Percentiles rank a stretch among this genome's conserved stretches.
Conservation (phyloP, 2,888 invertebrate species). For the Eustalomyia histrio region DNA sequence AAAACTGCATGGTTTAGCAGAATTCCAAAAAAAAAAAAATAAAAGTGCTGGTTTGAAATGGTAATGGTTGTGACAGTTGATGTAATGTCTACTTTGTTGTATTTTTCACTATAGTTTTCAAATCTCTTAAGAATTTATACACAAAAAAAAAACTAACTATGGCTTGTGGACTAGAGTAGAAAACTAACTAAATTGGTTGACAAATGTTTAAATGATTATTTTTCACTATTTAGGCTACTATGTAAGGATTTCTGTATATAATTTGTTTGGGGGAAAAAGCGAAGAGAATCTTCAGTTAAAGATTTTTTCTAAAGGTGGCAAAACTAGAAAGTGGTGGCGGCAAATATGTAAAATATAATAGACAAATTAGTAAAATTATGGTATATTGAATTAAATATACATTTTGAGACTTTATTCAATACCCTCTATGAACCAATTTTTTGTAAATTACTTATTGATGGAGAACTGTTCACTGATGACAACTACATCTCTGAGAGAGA, state of each 20-base stretch:
- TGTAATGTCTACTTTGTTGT: constrained; percentile 23
- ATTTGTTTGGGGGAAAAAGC: neutral
- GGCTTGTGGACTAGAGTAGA: neutral
- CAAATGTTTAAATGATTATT: neutral
- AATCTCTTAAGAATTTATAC: constrained; percentile 23
- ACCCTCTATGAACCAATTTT: too few species aligned
- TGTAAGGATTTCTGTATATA: neutral
- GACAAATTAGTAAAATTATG: too few species aligned
- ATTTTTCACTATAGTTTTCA: neutral
- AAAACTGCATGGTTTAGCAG: constrained; percentile 25
- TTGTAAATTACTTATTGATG: too few species aligned
- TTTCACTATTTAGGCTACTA: neutral
- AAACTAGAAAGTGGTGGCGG: too few species aligned
- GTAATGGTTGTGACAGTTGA: constrained; percentile 53
- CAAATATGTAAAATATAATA: too few species aligned
- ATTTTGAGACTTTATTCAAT: too few species aligned
- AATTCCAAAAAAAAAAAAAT: constrained; percentile 15
- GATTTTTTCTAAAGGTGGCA: too few species aligned
- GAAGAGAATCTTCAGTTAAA: too few species aligned
- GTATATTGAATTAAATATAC: too few species aligned
- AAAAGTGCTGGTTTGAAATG: constrained; percentile 17
- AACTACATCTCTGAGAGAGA: too few species aligned
- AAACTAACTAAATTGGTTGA: constrained; percentile 1
- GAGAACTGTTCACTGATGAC: too few species aligned
- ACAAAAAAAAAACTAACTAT: neutral